A percentile compares a stretch with the other conserved stretches of the same genome.
Conservation (phyloP, 2,888 invertebrate genomes). For the Emmelina monodactyla region DNA sequence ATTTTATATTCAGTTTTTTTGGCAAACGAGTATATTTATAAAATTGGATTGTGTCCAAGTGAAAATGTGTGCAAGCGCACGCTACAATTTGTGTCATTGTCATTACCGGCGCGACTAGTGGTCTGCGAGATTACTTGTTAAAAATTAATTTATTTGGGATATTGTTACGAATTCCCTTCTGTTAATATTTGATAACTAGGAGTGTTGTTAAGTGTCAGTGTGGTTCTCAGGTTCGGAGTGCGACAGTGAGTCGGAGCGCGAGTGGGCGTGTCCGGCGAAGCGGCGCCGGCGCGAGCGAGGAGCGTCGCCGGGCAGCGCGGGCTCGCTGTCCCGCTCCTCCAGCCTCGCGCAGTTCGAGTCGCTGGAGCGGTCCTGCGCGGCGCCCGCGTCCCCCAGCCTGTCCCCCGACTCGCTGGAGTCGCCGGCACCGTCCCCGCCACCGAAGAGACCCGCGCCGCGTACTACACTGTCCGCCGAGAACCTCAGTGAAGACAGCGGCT, state of each 20-base stretch:
- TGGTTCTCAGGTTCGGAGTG: constrained; percentile 50
- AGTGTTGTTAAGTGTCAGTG: constrained; percentile 16
- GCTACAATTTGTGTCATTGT: constrained; percentile 47
- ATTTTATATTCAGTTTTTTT: no score
- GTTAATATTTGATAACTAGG: not conserved
- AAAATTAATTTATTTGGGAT: not conserved
- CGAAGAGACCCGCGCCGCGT: constrained; percentile 36
- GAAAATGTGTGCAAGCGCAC: constrained; percentile 21
- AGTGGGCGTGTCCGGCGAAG: constrained; percentile 78
- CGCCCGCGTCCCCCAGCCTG: constrained; percentile 48
- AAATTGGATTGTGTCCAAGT: constrained; percentile 39
- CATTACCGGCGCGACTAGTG: constrained; percentile 42
- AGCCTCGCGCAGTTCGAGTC: constrained; percentile 87
- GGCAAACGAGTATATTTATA: no score
- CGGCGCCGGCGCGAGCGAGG: constrained; percentile 71
- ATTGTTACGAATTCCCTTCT: not conserved
- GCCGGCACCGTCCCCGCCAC: constrained; percentile 46
- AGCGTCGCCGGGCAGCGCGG: constrained; percentile 45
- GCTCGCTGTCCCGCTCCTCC: constrained; percentile 78
- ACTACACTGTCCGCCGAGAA: constrained; percentile 76
- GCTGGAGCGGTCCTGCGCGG: constrained; percentile 69
- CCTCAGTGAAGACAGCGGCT: constrained; percentile 82
- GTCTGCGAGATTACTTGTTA: constrained; percentile 9
- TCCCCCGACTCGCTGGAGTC: constrained; percentile 60
- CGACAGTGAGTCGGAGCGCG: constrained; percentile 75